Evolutionary conservation across 2,113 vertebrate genomes (phyloP), one percentile per base, ranked within the genome.

Genomic region (Muntiacus muntjak): DNA sequence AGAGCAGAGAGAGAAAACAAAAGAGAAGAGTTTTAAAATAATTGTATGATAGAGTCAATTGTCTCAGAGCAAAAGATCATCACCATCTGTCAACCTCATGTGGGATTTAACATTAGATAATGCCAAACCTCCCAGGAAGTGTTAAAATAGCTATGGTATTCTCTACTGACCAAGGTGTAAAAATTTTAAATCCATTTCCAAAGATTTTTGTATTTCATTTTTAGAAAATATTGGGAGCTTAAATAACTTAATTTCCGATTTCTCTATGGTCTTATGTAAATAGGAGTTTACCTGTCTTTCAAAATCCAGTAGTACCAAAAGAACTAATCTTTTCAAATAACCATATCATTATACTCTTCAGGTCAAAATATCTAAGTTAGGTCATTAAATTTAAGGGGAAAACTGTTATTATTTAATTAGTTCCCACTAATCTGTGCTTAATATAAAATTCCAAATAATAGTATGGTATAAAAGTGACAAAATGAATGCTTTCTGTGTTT

Each of bases 291-390:
- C 67, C 28, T 28, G 19, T 83, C n/a, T 91, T 89, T 67, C 78
- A 89, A 93, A 94, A 93, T 91, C 40, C 10, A 89, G 6, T 14
- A 93, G 43, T 79, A 43, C 8, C 60, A 64, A 92, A 95, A 85
- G n/a, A 97, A 90, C 55, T 55, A 50, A 91, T 52, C 45, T 94
- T 89, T 86, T 67, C 30, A 88, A 94, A 81, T 64, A 91, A 88
- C 26, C 33, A 47, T 91, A 17, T 76, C 16, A 90, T 67, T 64
- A 84, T 89, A 83, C 62, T 52, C 25, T 86, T 94, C 64, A 84
- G 11, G 36, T 89, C 45, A 94, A 87, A 96, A 89, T 89, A 62
- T 71, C 52, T 57, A 94, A 58, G 4, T 79, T 82, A 78, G 43
- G n/a, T 64, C 52, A 64, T 55, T 84, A 55, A 33, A 71, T 57